These are phyloP conservation scores for Xestia rhomboidea DNA, from an alignment of 2,888 invertebrate species.

Conservation along the genomic window DNA sequence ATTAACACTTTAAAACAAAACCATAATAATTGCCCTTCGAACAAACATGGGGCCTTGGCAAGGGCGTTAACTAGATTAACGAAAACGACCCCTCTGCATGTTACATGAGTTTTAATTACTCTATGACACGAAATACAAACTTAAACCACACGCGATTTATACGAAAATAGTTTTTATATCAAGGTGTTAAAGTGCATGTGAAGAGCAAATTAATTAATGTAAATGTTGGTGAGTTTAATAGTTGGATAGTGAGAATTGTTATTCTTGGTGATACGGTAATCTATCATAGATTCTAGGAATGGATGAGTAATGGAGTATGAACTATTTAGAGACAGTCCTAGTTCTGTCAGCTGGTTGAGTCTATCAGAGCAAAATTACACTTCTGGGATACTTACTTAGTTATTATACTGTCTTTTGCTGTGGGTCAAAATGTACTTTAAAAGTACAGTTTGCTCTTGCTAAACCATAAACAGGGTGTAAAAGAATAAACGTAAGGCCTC, in stretches of 20 bases:
- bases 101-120: constrained; percentile 52
- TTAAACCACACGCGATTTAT: constrained; percentile 18
- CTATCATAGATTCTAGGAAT: constrained; percentile 51
- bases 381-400: not conserved
- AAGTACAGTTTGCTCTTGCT: not conserved
- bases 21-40: constrained; percentile 26
- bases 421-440: not conserved
- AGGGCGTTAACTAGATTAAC: constrained; percentile 57
- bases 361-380: not conserved
- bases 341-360: constrained; percentile 1
- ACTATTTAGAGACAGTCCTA: constrained; percentile 8
- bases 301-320: constrained; percentile 41
- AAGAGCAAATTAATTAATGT: constrained; percentile 22
- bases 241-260: constrained; percentile 35
- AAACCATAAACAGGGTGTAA: not conserved
- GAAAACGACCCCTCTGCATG: constrained; percentile 53
- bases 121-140: constrained; percentile 41
- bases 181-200: constrained; percentile 35
- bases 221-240: constrained; percentile 17
- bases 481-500: too few species aligned
- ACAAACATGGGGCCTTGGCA: constrained; percentile 36
- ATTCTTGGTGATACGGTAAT: constrained; percentile 43
- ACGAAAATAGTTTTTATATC: constrained; percentile 32
- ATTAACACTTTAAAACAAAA: constrained; percentile 39
- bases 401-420: not conserved